A percentile compares a stretch with the other conserved stretches of the same genome.
These are phyloP conservation scores for Cossypha polioptera DNA, from an alignment of 2,797 vertebrate species.

Conservation along the genomic window DNA sequence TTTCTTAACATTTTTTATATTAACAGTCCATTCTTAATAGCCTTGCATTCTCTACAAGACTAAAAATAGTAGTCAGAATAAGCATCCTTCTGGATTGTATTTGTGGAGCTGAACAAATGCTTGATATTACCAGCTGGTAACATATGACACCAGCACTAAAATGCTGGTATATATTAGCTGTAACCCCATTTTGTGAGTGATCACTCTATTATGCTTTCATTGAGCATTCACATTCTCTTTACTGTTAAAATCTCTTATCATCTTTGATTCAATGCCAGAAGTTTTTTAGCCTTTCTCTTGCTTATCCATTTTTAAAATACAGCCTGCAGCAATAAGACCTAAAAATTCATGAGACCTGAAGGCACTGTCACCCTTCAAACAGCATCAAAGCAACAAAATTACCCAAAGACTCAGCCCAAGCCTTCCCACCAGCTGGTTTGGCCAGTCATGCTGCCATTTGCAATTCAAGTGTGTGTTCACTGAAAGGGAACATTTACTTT, in stretches of 20 bases:
- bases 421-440: neutral
- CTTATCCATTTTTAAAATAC: neutral
- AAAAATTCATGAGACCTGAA: neutral
- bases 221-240: neutral
- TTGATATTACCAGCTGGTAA: constrained; percentile 33
- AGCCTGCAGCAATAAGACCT: neutral
- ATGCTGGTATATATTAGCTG: neutral
- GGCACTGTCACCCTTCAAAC: neutral
- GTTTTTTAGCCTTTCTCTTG: neutral
- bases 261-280: neutral
- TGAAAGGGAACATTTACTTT: neutral
- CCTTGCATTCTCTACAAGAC: neutral
- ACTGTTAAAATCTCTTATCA: neutral
- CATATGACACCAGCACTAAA: neutral
- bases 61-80: neutral
- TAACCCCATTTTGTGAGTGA: neutral
- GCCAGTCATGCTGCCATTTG: neutral
- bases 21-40: neutral
- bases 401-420: neutral
- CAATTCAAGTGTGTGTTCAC: neutral
- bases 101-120: constrained; percentile 9
- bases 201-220: neutral
- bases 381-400: neutral
- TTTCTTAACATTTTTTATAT: constrained; percentile 2
- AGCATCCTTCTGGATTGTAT: constrained; percentile 9